Base-by-base conservation (phyloP, 2,888 invertebrate genomes). In the Boloria euphrosyne region DNA sequence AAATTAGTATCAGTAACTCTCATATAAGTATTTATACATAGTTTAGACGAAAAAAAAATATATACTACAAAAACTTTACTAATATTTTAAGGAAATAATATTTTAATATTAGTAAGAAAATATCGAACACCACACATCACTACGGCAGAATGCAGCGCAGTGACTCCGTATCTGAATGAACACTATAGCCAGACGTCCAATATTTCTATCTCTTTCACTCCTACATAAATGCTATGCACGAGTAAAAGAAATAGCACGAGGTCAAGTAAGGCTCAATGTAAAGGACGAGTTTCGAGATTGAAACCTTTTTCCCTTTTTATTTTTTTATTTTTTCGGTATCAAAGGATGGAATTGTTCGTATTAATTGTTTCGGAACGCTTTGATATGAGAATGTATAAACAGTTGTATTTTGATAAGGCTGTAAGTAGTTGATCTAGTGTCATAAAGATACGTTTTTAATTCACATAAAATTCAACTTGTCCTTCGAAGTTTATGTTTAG, bases 71-170 rank as follows among this genome's bases (percentile, higher is more conserved):
- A 49, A 16, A 44, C 13, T n/a, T 2, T 51, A 49, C 14, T 13
- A 18, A 51, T 47, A 27, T 0, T 63, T 46, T 65, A 49, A 22
- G 1, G 17, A 13, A 53, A 31, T 31, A 31, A 38, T 22, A 13
- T 22, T 22, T 1, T n/a, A 55, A 7, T 68, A 75, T 75, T 76
- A 72, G 75, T 70, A 74, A 54, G 2, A 57, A 53, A 50, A 14
- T 44, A 58, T 46, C 31, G 46, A 51, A 49, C 49, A 47, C 54
- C 18, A 18, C 66, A 71, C 86, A 82, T 71, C 89, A 78, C 89
- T 89, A 86, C 73, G 65, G 68, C 79, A 90, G 90, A 91, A 91
- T 90, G 90, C 83, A 81, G 90, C 80, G 85, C 87, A 86, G 86
- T 87, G 80, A 83, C 83, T 84, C 79, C 74, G 80, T 79, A 78